Percentiles rank a stretch among this genome's conserved stretches.
phyloP scores from a whole-genome alignment of 2,888 invertebrate species.

The Phytoseiulus persimilis region DNA sequence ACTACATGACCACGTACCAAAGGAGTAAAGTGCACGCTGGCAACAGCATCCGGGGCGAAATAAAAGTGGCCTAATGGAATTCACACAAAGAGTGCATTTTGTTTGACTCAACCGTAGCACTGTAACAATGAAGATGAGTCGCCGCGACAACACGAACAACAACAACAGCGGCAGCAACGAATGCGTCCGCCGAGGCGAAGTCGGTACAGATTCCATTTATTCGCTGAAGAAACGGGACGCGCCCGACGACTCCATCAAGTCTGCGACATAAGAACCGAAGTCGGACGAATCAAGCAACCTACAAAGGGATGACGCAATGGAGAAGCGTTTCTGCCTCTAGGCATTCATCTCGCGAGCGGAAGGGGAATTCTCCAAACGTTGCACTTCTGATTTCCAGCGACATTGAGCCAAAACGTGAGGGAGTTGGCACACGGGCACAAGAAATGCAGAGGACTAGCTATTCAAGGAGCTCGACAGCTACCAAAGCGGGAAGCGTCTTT shows the following conservation, averaged over 20 bases:
- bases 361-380: neutral
- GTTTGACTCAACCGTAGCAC: neutral
- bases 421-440: neutral
- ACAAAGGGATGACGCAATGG: neutral
- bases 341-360: neutral
- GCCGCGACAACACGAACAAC: neutral
- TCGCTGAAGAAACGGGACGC: neutral
- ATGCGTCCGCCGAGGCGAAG: neutral
- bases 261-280: neutral
- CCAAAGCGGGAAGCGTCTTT: neutral
- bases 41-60: neutral
- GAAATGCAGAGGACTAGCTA: neutral
- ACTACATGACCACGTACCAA: too few relatives aligned
- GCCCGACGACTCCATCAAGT: neutral
- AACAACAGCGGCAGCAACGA: neutral
- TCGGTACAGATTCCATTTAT: neutral
- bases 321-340: neutral
- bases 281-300: neutral
- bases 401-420: neutral
- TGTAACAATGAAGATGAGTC: neutral
- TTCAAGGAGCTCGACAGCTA: neutral
- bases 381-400: neutral
- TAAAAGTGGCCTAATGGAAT: neutral
- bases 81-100: neutral
- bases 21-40: neutral